A percentile compares a stretch with the other conserved stretches of the same genome.
Conservation (phyloP, 1,140 invertebrate genomes). For the Probaryconus sp. region DNA sequence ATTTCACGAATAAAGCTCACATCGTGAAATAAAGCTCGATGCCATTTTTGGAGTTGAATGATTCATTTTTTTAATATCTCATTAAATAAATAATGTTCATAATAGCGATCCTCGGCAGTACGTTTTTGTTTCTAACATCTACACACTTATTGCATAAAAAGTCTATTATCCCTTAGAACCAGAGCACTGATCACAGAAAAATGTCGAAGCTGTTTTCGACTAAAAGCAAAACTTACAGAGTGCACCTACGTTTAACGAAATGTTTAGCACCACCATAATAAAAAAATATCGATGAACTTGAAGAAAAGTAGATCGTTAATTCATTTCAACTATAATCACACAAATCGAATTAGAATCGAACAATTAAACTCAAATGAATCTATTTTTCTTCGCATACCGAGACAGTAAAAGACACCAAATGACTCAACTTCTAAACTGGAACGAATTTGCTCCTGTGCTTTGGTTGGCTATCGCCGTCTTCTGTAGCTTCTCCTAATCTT, state of each 20-base stretch:
- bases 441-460: constrained; percentile 68
- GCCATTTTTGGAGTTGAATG: constrained; percentile 11
- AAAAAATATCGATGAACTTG: constrained; percentile 10
- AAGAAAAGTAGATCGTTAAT: constrained; percentile 39
- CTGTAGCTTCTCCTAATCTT: constrained; percentile 76
- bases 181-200: constrained; percentile 59
- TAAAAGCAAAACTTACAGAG: constrained; percentile 55
- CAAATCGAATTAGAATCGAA: neutral
- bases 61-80: neutral
- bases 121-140: constrained; percentile 46
- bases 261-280: constrained; percentile 44
- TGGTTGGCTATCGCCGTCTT: constrained; percentile 74
- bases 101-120: constrained; percentile 51
- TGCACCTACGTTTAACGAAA: constrained; percentile 55
- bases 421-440: constrained; percentile 50
- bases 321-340: neutral
- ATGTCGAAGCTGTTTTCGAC: constrained; percentile 56
- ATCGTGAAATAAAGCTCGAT: constrained; percentile 7
- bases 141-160: constrained; percentile 59
- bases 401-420: neutral
- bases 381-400: neutral
- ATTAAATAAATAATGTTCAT: constrained; percentile 57
- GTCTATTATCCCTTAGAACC: constrained; percentile 50
- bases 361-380: constrained; percentile 4
- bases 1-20: constrained; percentile 3